Percentiles rank a stretch among this genome's conserved stretches.
Evolutionary conservation across 2,797 vertebrate species (phyloP).

Genomic region (Pseudomugil gertrudae): DNA sequence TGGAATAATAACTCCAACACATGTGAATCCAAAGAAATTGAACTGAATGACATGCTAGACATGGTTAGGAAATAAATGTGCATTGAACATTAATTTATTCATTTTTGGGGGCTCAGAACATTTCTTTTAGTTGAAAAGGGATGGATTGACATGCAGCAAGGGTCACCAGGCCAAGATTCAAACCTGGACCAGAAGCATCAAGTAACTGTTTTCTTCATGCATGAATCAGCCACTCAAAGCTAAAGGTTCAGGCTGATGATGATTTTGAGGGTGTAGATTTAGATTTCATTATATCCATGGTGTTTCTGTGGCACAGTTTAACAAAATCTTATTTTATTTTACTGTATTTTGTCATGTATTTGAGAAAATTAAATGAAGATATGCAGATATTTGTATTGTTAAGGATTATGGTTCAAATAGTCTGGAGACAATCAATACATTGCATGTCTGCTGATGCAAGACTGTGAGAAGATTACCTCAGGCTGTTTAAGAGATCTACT

Average conservation of each 20-base stretch:
- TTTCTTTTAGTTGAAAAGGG: neutral
- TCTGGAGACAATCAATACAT: slow-evolving; percentile 30
- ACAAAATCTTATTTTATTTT: neutral
- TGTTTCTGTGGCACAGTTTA: slow-evolving; percentile 3
- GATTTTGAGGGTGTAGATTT: no score
- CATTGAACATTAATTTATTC: neutral
- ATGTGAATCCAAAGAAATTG: slow-evolving; percentile 11
- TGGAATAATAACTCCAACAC: neutral
- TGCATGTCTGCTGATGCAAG: slow-evolving; percentile 35
- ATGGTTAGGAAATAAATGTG: neutral
- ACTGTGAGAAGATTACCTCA: slow-evolving; percentile 47
- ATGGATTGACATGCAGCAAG: no score
- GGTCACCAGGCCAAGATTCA: neutral
- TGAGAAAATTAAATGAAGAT: slow-evolving; percentile 1
- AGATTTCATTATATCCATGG: no score
- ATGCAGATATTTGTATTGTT: slow-evolving; percentile 15
- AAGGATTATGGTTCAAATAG: slow-evolving; percentile 19
- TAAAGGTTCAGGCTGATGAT: neutral
- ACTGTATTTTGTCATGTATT: neutral
- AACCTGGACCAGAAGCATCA: neutral
- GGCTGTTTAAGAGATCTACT: slow-evolving; percentile 67
- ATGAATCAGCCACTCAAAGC: no score
- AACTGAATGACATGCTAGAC: slow-evolving; percentile 4
- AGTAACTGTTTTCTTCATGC: no score
- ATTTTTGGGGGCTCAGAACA: neutral